Percentiles rank a stretch among this genome's conserved stretches.
phyloP scores from a whole-genome alignment of 2,797 vertebrate genomes.

The Pipistrellus pygmaeus region DNA sequence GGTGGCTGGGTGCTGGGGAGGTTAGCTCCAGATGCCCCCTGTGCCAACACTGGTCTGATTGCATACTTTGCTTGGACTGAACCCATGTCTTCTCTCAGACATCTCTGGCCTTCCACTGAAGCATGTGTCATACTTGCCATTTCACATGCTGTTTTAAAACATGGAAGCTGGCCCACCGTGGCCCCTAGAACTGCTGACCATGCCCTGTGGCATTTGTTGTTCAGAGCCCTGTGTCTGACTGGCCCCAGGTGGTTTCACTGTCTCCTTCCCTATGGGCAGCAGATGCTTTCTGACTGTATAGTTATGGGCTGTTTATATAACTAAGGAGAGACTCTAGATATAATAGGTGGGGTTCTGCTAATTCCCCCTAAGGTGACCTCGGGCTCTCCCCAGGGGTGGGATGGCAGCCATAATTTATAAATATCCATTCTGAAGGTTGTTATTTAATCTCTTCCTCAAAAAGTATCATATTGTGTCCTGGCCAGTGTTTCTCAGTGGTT shows the following conservation, averaged over 20 bases:
- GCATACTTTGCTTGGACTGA: background rate
- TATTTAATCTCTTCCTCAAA: background rate
- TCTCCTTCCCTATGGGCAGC: background rate
- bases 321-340: background rate
- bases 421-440: background rate
- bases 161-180: background rate
- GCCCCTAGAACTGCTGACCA: background rate
- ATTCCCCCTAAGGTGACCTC: background rate
- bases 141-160: background rate
- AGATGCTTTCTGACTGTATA: background rate
- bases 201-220: background rate
- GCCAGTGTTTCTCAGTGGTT: no score
- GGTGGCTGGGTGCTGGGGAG: background rate
- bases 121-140: background rate
- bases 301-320: background rate
- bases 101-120: background rate
- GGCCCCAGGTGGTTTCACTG: background rate
- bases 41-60: background rate
- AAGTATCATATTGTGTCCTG: background rate
- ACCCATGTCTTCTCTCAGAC: background rate
- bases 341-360: background rate
- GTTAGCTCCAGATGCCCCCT: background rate
- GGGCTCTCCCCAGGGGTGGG: background rate
- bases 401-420: background rate
- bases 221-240: background rate